Percentiles rank a stretch among this genome's conserved stretches.
These are phyloP conservation scores for Cerceris ruficornis DNA, from an alignment of 2,888 invertebrate species.

Conservation along the genomic window DNA sequence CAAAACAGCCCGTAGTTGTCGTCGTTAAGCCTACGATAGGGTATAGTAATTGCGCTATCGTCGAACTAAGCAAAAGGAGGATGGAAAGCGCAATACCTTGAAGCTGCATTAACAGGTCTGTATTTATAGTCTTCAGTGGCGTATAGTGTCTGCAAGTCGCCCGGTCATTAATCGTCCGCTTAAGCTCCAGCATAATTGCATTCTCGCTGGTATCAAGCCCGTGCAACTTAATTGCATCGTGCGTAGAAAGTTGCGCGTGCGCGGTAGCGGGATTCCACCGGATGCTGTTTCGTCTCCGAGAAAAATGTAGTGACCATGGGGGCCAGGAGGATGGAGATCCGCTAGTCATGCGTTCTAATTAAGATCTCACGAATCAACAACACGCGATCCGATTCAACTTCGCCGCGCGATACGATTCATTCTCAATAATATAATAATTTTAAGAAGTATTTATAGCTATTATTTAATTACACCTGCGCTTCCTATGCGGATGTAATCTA, in stretches of 20 bases:
- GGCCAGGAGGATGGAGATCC: constrained; percentile 55
- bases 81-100: constrained; percentile 8
- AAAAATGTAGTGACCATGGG: constrained; percentile 50
- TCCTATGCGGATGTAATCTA: too few species aligned
- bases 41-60: constrained; percentile 40
- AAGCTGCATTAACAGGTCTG: constrained; percentile 25
- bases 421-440: constrained; percentile 32
- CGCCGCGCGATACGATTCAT: constrained; percentile 43
- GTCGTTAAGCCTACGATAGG: neutral
- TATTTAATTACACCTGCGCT: neutral
- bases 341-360: constrained; percentile 71
- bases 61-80: constrained; percentile 11
- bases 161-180: constrained; percentile 55
- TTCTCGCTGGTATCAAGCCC: constrained; percentile 40
- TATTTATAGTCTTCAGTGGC: constrained; percentile 53
- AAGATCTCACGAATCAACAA: constrained; percentile 63
- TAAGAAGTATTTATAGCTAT: constrained; percentile 1
- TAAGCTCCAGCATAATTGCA: constrained; percentile 58
- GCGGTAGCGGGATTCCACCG: constrained; percentile 45
- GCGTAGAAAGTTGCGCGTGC: constrained; percentile 37
- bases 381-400: constrained; percentile 58
- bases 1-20: neutral
- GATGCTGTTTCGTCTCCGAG: constrained; percentile 53
- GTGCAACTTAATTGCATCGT: constrained; percentile 55
- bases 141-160: constrained; percentile 46